Evolutionary conservation across 2,113 vertebrate species (phyloP).

Genomic region (Acrocephalus kingi): DNA sequence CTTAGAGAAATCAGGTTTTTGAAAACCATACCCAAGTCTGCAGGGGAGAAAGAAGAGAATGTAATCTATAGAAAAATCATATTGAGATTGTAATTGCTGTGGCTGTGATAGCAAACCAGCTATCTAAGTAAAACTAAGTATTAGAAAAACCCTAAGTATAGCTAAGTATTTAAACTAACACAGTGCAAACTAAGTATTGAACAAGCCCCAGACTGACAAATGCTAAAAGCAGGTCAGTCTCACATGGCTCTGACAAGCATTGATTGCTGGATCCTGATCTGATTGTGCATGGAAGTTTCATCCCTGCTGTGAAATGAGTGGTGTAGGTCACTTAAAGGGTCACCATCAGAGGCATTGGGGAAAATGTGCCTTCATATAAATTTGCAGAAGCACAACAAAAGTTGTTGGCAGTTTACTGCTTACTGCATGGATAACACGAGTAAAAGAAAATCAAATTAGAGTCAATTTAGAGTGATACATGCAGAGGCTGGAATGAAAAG

Average conservation of each 20-base stretch:
- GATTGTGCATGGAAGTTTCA: neutral
- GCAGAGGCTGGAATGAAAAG: neutral
- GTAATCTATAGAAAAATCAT: neutral
- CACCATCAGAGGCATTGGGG: neutral
- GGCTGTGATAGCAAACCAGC: neutral
- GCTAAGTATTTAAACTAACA: neutral
- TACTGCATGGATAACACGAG: neutral
- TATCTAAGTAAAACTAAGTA: neutral
- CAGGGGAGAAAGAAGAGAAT: neutral
- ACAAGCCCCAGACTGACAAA: neutral
- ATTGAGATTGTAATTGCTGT: neutral
- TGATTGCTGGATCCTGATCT: neutral
- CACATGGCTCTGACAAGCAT: neutral
- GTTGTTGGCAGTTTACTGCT: neutral
- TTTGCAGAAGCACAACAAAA: neutral
- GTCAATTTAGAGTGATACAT: neutral
- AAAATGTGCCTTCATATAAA: neutral
- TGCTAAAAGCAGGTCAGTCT: neutral
- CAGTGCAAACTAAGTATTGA: neutral
- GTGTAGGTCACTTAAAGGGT: neutral
- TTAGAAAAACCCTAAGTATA: neutral
- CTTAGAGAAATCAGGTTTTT: neutral
- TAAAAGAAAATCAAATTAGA: neutral
- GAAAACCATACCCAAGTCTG: neutral
- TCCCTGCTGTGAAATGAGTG: neutral